These are phyloP conservation scores for Oncorhynchus mykiss DNA, from an alignment of 2,113 vertebrate genomes.

Conservation along the genomic window DNA sequence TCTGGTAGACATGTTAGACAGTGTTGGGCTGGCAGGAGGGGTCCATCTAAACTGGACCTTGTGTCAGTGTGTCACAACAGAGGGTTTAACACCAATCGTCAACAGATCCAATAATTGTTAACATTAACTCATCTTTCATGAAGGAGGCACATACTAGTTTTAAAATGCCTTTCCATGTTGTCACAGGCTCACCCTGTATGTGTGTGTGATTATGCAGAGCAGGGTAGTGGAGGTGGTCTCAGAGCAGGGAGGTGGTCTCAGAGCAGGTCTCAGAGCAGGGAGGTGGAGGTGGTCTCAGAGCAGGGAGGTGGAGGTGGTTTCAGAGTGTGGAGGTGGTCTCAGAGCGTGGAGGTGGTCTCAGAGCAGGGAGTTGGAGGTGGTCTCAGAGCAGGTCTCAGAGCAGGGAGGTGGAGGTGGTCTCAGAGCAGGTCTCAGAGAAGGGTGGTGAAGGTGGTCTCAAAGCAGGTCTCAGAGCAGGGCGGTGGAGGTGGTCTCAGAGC, in stretches of 20 bases:
- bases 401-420: slow-evolving; percentile 50
- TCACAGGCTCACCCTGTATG: slow-evolving; percentile 65
- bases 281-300: too few species aligned
- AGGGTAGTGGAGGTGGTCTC: slow-evolving; percentile 4
- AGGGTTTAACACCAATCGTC: slow-evolving; percentile 42
- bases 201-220: slow-evolving; percentile 65
- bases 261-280: too few species aligned
- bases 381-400: too few species aligned
- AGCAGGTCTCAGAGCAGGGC: too few species aligned
- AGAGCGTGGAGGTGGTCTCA: slow-evolving; percentile 2
- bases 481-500: too few species aligned
- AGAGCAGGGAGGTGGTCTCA: too few species aligned
- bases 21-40: slow-evolving; percentile 52
- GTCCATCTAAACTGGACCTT: slow-evolving; percentile 73
- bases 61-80: slow-evolving; percentile 50
- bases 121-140: slow-evolving; percentile 20
- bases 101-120: too few species aligned
- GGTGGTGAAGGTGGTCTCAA: too few species aligned
- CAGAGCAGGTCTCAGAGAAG: slow-evolving; percentile 3
- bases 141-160: neutral
- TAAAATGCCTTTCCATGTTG: slow-evolving; percentile 22
- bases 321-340: slow-evolving; percentile 56
- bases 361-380: too few species aligned
- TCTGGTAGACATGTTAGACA: slow-evolving; percentile 55
- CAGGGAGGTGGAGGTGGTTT: slow-evolving; percentile 69